phyloP scores from a whole-genome alignment of 2,888 invertebrate genomes.

The Julus scanicus region DNA sequence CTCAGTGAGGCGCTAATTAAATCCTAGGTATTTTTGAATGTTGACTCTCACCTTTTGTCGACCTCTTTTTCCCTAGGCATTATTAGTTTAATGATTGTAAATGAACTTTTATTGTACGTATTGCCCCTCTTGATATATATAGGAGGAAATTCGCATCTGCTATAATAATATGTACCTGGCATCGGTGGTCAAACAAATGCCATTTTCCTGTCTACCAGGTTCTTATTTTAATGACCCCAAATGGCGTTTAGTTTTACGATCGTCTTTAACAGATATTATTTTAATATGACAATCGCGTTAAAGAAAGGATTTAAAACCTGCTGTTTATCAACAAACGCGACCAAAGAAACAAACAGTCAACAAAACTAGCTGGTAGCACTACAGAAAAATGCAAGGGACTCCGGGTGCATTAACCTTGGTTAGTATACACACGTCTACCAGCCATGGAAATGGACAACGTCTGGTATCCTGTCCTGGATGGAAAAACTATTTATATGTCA shows the following conservation, averaged over 20 bases:
- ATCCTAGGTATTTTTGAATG: conserved; percentile 49
- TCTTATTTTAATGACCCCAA: conserved; percentile 37
- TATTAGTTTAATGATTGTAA: conserved; percentile 54
- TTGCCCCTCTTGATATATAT: conserved; percentile 39
- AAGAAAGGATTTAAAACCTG: conserved; percentile 8
- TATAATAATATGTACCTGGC: conserved; percentile 47
- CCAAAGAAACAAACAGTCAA: not conserved
- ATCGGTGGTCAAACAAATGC: conserved; percentile 43
- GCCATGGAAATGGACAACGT: too few relatives aligned
- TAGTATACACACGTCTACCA: not conserved
- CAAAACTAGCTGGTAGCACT: not conserved
- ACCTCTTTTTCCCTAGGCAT: conserved; percentile 52
- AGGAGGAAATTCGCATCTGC: conserved; percentile 45
- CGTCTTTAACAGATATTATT: conserved; percentile 34
- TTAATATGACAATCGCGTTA: conserved; percentile 43
- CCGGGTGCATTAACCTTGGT: not conserved
- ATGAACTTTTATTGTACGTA: conserved; percentile 49
- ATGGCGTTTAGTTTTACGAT: conserved; percentile 38
- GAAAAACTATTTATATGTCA: too few relatives aligned
- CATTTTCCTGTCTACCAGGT: conserved; percentile 45
- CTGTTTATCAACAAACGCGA: not conserved
- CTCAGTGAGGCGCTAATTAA: conserved; percentile 50
- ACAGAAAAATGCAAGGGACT: not conserved
- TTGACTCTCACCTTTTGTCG: conserved; percentile 50
- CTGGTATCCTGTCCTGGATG: too few relatives aligned